Percentiles rank a stretch among this genome's conserved stretches.
phyloP scores from a whole-genome alignment of 1,140 invertebrate genomes.

The Drosophila nannoptera region DNA sequence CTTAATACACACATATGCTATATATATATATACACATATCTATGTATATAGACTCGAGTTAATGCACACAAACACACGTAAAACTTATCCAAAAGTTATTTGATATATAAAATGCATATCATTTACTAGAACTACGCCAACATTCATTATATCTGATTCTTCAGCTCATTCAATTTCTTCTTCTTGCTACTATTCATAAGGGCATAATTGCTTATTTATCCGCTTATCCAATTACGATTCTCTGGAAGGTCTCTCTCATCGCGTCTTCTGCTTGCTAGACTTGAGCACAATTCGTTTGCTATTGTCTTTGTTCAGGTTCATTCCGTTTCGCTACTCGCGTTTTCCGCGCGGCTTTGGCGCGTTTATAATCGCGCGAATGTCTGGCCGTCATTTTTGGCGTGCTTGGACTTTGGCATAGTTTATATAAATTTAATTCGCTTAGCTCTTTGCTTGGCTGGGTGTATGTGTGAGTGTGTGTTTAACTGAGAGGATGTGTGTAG shows the following conservation, averaged over 20 bases:
- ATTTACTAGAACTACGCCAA: constrained; percentile 37
- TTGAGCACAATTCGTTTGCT: constrained; percentile 25
- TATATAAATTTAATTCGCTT: constrained; percentile 19
- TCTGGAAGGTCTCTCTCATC: background rate
- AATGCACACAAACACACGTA: constrained; percentile 63
- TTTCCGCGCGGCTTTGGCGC: background rate
- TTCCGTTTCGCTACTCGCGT: constrained; percentile 11
- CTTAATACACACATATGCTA: constrained; percentile 11
- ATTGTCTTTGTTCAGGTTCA: constrained; percentile 41
- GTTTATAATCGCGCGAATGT: background rate
- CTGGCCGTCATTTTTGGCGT: constrained; percentile 10
- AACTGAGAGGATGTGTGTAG: constrained; percentile 24
- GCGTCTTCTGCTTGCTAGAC: background rate
- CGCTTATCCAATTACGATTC: background rate
- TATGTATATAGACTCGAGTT: constrained; percentile 41
- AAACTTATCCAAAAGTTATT: constrained; percentile 69
- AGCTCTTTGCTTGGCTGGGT: constrained; percentile 5
- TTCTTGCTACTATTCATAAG: constrained; percentile 61
- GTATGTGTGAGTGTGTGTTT: constrained; percentile 27
- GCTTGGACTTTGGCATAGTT: constrained; percentile 33
- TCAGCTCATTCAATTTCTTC: constrained; percentile 2
- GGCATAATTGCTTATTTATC: constrained; percentile 52
- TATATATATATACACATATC: constrained; percentile 26
- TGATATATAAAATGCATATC: constrained; percentile 71
- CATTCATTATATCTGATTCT: constrained; percentile 7